Base-by-base conservation (phyloP, 2,113 vertebrate genomes). In the Nansenia antarctica region DNA sequence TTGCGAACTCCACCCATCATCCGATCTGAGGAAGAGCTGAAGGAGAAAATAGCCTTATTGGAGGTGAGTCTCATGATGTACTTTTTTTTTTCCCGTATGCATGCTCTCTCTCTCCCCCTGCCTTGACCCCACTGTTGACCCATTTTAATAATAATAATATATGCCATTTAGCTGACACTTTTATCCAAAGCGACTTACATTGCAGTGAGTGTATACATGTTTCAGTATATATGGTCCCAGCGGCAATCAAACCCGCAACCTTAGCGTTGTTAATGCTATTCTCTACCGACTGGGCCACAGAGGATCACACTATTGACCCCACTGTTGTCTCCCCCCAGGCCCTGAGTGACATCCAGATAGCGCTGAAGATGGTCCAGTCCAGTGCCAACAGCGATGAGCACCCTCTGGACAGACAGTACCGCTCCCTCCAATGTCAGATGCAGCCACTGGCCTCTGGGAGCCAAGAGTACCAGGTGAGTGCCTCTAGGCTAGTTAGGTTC, bases 311-410 rank as follows among this genome's bases (percentile, higher is more conserved):
- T 27, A 14, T 4, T 64, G 37, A 42, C 12, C 14, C 62, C 3
- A 37, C 47, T 30, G 12, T 30, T 45, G 62, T 6, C 2, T 64
- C 15, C 47, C 37, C 45, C n/a, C 63, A 96, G 95, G 91, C 94
- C 0, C 83, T 97, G 62, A 86, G 94, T 54, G 95, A 97, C 78
- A 96, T 97, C 73, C 91, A 93, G 85, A 93, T 96, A 8, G 96
- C 94, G 1, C 91, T 97, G 64, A 96, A 94, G 66, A 88, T 96
- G 86, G 91, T 94, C 18, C 89, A 89, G 72, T 90, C 91, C 2
- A 89, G 90, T 29, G 55, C 79, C 9, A 61, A 83, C 39, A 77
- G 81, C 12, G 84, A 87, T 2, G 94, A 96, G 57, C 90, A 96
- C 82, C 94, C 94, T 6, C 27, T 95, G 71, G 95, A 97, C 87